Conservation (phyloP, 2,113 vertebrate genomes). For the Rhinichthys klamathensis region DNA sequence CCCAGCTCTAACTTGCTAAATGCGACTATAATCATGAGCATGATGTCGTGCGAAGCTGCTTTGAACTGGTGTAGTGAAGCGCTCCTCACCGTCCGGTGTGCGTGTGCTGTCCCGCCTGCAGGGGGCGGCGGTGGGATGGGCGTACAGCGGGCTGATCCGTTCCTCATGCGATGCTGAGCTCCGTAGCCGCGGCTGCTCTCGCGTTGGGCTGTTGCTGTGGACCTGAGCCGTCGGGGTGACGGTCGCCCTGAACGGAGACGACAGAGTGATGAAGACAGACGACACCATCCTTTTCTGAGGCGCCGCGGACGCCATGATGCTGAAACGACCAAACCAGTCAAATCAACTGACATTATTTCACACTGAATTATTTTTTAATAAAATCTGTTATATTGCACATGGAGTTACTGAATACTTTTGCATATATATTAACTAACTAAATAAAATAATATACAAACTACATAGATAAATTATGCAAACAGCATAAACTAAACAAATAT, state of each 20-base stretch:
- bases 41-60: neutral
- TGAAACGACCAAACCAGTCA: neutral
- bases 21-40: neutral
- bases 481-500: too few species aligned
- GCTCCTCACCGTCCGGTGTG: conserved; percentile 2
- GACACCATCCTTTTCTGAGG: conserved; percentile 86
- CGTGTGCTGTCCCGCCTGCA: conserved; percentile 14
- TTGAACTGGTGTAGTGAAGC: neutral
- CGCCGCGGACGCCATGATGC: conserved; percentile 72
- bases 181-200: conserved; percentile 38
- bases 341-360: too few species aligned
- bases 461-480: too few species aligned
- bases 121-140: neutral
- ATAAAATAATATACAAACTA: too few species aligned
- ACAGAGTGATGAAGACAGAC: conserved; percentile 88
- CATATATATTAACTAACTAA: too few species aligned
- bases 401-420: too few species aligned
- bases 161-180: neutral
- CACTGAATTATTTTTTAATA: too few species aligned
- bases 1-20: neutral
- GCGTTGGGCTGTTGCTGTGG: conserved; percentile 57
- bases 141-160: neutral
- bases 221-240: conserved; percentile 66
- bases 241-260: conserved; percentile 76
- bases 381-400: too few species aligned